A percentile compares a stretch with the other conserved stretches of the same genome.
Conservation (phyloP, 2,113 vertebrate species). For the Ahaetulla prasina region DNA sequence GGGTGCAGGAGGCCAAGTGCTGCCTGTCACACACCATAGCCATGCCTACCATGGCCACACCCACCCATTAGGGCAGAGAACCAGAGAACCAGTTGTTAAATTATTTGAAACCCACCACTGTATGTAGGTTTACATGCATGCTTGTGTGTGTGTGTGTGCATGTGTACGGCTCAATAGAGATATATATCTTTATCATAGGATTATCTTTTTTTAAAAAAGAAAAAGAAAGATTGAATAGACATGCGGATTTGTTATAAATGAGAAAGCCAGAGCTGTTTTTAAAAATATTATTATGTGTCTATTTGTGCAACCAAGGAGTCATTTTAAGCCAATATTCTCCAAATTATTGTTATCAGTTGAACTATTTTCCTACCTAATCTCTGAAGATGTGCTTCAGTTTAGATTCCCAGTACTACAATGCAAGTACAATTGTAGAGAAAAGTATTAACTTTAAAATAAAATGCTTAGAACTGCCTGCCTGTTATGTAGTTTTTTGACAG, state of each 20-base stretch:
- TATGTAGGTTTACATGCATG: not conserved
- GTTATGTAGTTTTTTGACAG: not conserved
- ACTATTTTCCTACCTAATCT: not conserved
- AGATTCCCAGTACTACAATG: not conserved
- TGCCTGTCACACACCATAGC: too few species aligned
- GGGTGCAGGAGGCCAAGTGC: too few species aligned
- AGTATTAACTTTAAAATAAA: not conserved
- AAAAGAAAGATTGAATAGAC: not conserved
- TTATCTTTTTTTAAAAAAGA: not conserved
- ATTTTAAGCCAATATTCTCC: not conserved
- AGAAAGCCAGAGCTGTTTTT: not conserved
- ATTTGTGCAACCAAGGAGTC: not conserved
- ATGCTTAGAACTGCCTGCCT: not conserved
- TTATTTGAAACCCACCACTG: not conserved
- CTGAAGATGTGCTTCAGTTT: not conserved
- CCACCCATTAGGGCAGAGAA: too few species aligned
- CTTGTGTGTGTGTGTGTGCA: not conserved
- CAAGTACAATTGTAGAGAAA: not conserved
- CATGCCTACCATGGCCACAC: too few species aligned
- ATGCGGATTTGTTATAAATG: not conserved
- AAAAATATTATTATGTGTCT: not conserved
- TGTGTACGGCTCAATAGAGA: conserved; percentile 1
- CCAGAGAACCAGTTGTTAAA: too few species aligned
- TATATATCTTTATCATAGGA: conserved; percentile 15
- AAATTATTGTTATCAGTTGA: not conserved